These are phyloP conservation scores for Coreoperca whiteheadi DNA, from an alignment of 2,113 vertebrate species.

Conservation along the genomic window DNA sequence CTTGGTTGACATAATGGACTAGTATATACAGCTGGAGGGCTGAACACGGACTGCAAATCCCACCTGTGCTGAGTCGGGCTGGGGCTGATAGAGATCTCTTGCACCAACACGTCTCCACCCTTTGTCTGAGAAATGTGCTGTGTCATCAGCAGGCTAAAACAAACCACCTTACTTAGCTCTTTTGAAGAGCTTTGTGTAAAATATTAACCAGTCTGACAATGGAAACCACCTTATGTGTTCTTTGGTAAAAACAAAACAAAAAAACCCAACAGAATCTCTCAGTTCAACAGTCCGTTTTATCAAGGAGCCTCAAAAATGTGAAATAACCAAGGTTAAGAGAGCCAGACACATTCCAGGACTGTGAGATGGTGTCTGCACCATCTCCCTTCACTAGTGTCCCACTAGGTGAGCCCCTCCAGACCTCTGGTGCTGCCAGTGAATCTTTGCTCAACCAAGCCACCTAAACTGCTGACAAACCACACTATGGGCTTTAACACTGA, in stretches of 20 bases:
- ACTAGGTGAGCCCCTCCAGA: slow-evolving; percentile 72
- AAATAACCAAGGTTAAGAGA: slow-evolving; percentile 28
- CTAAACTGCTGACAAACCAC: slow-evolving; percentile 59
- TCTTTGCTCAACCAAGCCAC: slow-evolving; percentile 57
- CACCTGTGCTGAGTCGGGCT: slow-evolving; percentile 74
- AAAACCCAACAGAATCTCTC: neutral
- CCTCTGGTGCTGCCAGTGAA: slow-evolving; percentile 49
- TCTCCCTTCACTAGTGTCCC: slow-evolving; percentile 61
- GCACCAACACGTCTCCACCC: slow-evolving; percentile 74
- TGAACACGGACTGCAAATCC: slow-evolving; percentile 59
- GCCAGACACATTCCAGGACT: slow-evolving; percentile 77
- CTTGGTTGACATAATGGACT: slow-evolving; percentile 70
- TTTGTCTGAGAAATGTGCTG: slow-evolving; percentile 75
- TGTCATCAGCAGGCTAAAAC: slow-evolving; percentile 73
- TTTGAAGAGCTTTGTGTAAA: slow-evolving; percentile 49
- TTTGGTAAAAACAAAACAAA: slow-evolving; percentile 40
- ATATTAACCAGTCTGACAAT: slow-evolving; percentile 52
- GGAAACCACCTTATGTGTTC: slow-evolving; percentile 44
- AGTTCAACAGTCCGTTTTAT: slow-evolving; percentile 23
- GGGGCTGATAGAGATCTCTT: slow-evolving; percentile 71
- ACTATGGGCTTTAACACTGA: slow-evolving; percentile 47
- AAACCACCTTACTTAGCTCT: slow-evolving; percentile 59
- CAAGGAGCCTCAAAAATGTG: slow-evolving; percentile 35
- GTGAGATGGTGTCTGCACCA: slow-evolving; percentile 74
- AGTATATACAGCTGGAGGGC: slow-evolving; percentile 77